phyloP scores from a whole-genome alignment of 2,888 invertebrate genomes.

The Pseudococcus jackbeardsleyi region DNA sequence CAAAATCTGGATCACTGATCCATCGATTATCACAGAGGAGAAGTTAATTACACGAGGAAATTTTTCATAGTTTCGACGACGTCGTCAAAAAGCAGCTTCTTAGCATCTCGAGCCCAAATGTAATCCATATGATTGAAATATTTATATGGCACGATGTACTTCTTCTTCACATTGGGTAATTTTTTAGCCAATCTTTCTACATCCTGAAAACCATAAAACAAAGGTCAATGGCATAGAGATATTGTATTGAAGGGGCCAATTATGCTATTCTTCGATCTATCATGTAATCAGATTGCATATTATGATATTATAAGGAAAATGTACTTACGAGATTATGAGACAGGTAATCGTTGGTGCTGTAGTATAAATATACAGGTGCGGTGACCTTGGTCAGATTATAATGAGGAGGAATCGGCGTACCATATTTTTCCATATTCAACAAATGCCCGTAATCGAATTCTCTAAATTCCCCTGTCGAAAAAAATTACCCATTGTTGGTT shows the following conservation, averaged over 20 bases:
- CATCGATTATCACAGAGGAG: neutral
- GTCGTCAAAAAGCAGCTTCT: conserved; percentile 67
- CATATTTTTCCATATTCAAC: conserved; percentile 69
- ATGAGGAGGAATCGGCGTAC: conserved; percentile 70
- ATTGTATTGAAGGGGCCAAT: neutral
- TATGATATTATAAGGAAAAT: neutral
- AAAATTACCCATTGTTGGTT: neutral
- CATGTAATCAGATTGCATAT: neutral
- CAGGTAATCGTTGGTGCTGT: conserved; percentile 73
- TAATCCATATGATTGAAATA: conserved; percentile 68
- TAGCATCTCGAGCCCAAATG: conserved; percentile 67
- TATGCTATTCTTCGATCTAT: neutral
- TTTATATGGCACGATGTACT: conserved; percentile 67
- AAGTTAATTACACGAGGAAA: conserved; percentile 40
- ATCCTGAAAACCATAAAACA: conserved; percentile 71
- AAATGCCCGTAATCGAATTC: conserved; percentile 70
- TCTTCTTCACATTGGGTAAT: conserved; percentile 74
- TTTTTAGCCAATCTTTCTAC: conserved; percentile 73
- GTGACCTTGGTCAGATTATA: conserved; percentile 72
- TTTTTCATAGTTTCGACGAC: conserved; percentile 64
- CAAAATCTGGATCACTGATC: neutral
- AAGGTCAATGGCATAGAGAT: neutral
- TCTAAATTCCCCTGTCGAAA: conserved; percentile 68
- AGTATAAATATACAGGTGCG: conserved; percentile 73
- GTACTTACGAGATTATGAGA: conserved; percentile 71